Base-by-base conservation (phyloP, 2,888 invertebrate species). In the Agrotis segetum region DNA sequence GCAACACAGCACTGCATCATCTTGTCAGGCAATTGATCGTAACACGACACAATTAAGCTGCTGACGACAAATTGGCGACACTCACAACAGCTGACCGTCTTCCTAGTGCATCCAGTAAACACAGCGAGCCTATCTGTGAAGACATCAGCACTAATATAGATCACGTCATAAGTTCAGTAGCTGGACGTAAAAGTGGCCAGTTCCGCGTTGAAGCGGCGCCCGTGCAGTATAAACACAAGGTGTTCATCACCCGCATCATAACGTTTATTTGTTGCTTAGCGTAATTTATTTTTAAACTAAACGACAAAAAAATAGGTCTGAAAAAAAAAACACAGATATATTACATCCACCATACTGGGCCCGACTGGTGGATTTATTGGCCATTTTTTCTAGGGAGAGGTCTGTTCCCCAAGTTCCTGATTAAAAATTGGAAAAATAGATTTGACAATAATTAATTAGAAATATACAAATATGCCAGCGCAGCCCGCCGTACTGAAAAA, bases 161-260 rank as follows among this genome's bases (percentile, higher is more conserved):
- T 44, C 65, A 67, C 74, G 73, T 77, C 71, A 72, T 71, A 67
- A 79, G 61, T 74, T 74, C 74, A 83, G 76, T 67, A 74, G 55
- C 58, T 46, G 56, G n/a, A 21, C 62, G 63, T 66, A 78, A 79
- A 71, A 72, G 82, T 52, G 44, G 53, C 19, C 0, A 74, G 80
- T 88, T 87, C 88, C 89, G 85, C 70, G 81, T 88, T 89, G 89
- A 89, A 85, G 67, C 62, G 72, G 77, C 82, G 88, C 89, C 89
- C 85, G 80, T 63, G 67, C 74, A 67, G 21, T 29, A 63, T 81
- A 78, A 68, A 68, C 82, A 68, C 52, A 55, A 40, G 62, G 50
- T 56, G 24, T 81, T 40, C 82, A 81, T 81, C 66, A 78, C 44
- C 50, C 71, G 29, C 65, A 79, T 71, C 62, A 68, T 82, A 82